Conservation (phyloP, 2,888 invertebrate species). For the Trissolcus brochymenae region DNA sequence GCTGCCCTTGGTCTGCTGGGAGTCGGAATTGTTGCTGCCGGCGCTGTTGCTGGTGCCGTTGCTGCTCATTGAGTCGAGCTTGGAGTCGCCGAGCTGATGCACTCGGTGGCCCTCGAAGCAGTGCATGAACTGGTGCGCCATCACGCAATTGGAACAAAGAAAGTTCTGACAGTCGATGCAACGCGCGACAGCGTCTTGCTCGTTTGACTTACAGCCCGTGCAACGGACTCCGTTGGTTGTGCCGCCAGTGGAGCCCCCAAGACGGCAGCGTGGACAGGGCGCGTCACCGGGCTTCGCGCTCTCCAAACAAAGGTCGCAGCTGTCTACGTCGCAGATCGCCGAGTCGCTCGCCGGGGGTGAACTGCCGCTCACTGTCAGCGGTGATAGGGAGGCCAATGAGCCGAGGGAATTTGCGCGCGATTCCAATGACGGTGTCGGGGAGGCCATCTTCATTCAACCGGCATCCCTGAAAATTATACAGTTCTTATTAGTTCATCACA, state of each 20-base stretch:
- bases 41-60: conserved; percentile 63
- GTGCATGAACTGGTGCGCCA: conserved; percentile 99
- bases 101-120: conserved; percentile 98
- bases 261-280: conserved; percentile 73
- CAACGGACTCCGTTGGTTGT: conserved; percentile 85
- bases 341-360: conserved; percentile 91
- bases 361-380: conserved; percentile 90
- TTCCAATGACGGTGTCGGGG: conserved; percentile 94
- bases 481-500: conserved; percentile 2
- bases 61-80: conserved; percentile 74
- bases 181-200: conserved; percentile 95
- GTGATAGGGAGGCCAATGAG: conserved; percentile 84
- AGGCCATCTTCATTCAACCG: conserved; percentile 95
- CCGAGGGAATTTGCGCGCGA: conserved; percentile 95
- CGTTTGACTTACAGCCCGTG: conserved; percentile 97
- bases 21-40: conserved; percentile 64
- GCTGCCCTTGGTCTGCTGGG: conserved; percentile 21
- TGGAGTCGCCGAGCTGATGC: conserved; percentile 82
- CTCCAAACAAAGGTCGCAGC: conserved; percentile 75
- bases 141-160: conserved; percentile 97
- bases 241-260: conserved; percentile 85
- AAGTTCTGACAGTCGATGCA: conserved; percentile 98
- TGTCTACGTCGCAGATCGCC: conserved; percentile 84
- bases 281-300: conserved; percentile 73
- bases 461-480: conserved; percentile 81